phyloP scores from a whole-genome alignment of 2,888 invertebrate species.

The Criorhina ranunculi region DNA sequence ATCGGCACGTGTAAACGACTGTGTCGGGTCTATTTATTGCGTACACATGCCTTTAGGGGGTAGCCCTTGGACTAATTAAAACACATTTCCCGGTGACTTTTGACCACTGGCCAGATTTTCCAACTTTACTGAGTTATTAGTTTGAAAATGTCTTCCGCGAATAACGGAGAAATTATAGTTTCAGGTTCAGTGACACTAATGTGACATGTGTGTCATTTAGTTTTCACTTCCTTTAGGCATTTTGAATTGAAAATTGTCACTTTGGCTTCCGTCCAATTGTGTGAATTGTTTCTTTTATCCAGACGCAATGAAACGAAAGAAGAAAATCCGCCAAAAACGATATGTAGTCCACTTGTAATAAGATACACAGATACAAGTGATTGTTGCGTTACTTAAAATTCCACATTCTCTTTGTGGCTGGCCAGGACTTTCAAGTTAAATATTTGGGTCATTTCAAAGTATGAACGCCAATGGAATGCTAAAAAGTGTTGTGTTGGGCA shows the following conservation, averaged over 20 bases:
- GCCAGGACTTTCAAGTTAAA: conserved; percentile 45
- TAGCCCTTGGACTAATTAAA: conserved; percentile 5
- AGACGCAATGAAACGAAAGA: conserved; percentile 25
- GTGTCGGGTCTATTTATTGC: conserved; percentile 5
- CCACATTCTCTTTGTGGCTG: conserved; percentile 36
- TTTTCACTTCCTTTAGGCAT: conserved; percentile 2
- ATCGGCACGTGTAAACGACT: neutral
- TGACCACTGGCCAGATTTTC: neutral
- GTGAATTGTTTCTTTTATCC: conserved; percentile 51
- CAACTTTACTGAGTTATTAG: neutral
- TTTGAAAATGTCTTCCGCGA: conserved; percentile 26
- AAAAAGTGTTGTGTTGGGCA: neutral
- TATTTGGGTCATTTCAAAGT: conserved; percentile 63
- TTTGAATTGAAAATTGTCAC: conserved; percentile 43
- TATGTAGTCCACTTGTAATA: conserved; percentile 55
- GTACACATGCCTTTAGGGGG: neutral
- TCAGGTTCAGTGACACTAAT: conserved; percentile 68
- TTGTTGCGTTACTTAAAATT: conserved; percentile 37
- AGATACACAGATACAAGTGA: conserved; percentile 35
- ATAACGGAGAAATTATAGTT: conserved; percentile 52
- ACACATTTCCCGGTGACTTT: conserved; percentile 3
- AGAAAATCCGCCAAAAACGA: conserved; percentile 2
- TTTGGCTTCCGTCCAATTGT: conserved; percentile 67
- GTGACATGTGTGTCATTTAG: conserved; percentile 59
- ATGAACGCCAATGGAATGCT: conserved; percentile 3